Evolutionary conservation across 1,140 invertebrate species (phyloP), one percentile per base, ranked within the genome.

Genomic region (Spodoptera frugiperda): DNA sequence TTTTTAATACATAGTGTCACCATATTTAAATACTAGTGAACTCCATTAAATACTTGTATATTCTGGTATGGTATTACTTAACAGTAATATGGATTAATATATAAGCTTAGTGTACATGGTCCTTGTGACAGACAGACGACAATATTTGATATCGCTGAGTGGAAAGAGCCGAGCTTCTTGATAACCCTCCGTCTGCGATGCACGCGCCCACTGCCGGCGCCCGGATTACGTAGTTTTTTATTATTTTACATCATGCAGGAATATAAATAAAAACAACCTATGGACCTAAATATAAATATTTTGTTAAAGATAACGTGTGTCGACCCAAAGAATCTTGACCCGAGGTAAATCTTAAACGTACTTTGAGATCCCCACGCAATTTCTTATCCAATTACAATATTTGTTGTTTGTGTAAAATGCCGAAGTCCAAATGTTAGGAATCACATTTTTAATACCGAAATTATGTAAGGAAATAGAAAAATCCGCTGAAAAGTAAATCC

Each of bases 181-280:
- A 61, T 61, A 61, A 61, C 57, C 57, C 57, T 39, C 55, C 30
- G 55, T 61, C 57, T 61, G 21, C 57, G 30, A 39, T 61, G 33
- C 57, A 61, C 57, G 57, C 57, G 57, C 57, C n/a, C 14, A 14
- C 30, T 17, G 0, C 9, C 6, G 57, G 57, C 57, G 57, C 57
- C 57, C n/a, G 33, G 15, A 61, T 30, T 61, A 11, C 9, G 25
- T 17, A 30, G 17, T 61, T 61, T 61, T 61, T 61, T 44, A 44
- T 8, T 44, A 14, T 6, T 61, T 61, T 61, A 44, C 57, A 61
- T 61, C 57, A 61, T 61, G 44, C 57, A 61, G 57, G 57, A 44
- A 61, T 17, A 44, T 6, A 44, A 39, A 39, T 39, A 39, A 39
- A 39, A 39, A 39, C 33, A 39, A 39, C 6, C 33, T 39, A 39